Percentiles rank a stretch among this genome's conserved stretches.
phyloP scores from a whole-genome alignment of 1,140 invertebrate genomes.

The Mya arenaria region DNA sequence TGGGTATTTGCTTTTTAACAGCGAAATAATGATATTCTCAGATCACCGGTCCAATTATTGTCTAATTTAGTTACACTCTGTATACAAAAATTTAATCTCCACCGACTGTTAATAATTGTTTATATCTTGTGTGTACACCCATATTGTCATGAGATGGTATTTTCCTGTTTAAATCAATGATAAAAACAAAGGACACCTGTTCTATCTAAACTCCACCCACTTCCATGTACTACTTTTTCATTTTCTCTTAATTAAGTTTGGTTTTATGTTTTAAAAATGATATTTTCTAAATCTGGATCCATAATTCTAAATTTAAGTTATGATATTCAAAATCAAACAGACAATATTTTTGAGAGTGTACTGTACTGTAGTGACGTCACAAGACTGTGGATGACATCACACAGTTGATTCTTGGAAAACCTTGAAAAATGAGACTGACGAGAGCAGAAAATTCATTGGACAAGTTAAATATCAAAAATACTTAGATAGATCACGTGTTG shows the following conservation, averaged over 20 bases:
- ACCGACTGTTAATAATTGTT: conserved; percentile 35
- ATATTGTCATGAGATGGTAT: conserved; percentile 39
- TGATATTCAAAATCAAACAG: conserved; percentile 37
- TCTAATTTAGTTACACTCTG: conserved; percentile 38
- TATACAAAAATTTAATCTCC: conserved; percentile 37
- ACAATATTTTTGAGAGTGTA: conserved; percentile 41
- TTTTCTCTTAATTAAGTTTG: conserved; percentile 39
- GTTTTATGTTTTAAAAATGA: conserved; percentile 40
- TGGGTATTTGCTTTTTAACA: conserved; percentile 33
- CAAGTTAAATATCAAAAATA: conserved; percentile 40
- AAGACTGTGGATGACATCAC: conserved; percentile 40
- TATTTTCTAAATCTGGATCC: conserved; percentile 39
- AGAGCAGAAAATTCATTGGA: conserved; percentile 39
- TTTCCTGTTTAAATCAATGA: conserved; percentile 23
- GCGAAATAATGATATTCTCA: conserved; percentile 30
- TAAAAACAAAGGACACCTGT: conserved; percentile 17
- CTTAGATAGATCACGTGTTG: conserved; percentile 40
- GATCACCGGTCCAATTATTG: conserved; percentile 36
- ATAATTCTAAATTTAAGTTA: conserved; percentile 42
- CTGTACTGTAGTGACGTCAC: conserved; percentile 36
- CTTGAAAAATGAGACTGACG: conserved; percentile 28
- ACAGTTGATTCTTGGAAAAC: conserved; percentile 41
- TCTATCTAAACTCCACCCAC: conserved; percentile 14
- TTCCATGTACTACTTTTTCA: conserved; percentile 17
- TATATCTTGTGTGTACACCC: conserved; percentile 39